Base-by-base conservation (phyloP, 2,888 invertebrate genomes). In the Acleris emargana region DNA sequence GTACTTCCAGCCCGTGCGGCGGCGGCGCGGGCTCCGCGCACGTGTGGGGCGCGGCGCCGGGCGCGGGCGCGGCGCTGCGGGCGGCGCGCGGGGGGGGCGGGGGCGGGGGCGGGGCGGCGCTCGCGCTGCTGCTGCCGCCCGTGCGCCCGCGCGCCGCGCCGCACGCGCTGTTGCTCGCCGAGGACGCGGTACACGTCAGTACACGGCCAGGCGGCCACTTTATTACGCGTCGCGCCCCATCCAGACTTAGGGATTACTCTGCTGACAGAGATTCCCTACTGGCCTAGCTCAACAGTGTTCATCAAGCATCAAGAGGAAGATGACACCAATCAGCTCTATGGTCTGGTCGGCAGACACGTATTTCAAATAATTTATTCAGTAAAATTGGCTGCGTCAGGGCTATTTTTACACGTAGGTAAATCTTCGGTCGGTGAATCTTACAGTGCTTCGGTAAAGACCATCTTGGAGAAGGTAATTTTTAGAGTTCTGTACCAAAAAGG, bases 1-100 rank as follows among this genome's bases (percentile, higher is more conserved):
- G 7, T 28, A 28, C 28, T 28, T 28, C 7, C 69, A 74, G 76
- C 11, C 73, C 74, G 16, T 52, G 52, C 28, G 74, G 75, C 25
- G 68, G 55, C 25, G 72, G 74, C 1, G 64, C 68, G 1, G 64
- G 62, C 11, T 7, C 16, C 5, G 73, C 72, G 63, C 28, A 32
- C 51, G 47, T 71, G 71, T 70, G 71, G 61, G 54, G 43, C 64
- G 73, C 76, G 74, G 58, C 73, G 71, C 67, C 68, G 58, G 66
- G 76, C 60, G 72, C 61, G 38, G 62, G 57, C 25, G 63, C 58
- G 6, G 25, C 3, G 47, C 58, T 64, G n/a, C 17, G 7, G 43
- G 28, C n/a, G 3, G 52, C n/a, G 32, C 62, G 58, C 28, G 45
- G 11, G 59, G 45, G 11, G 59, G 57, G 72, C 73, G 67, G 67